These are phyloP conservation scores for Brachionus koreanus DNA, from an alignment of 1,140 invertebrate genomes.

Conservation along the genomic window DNA sequence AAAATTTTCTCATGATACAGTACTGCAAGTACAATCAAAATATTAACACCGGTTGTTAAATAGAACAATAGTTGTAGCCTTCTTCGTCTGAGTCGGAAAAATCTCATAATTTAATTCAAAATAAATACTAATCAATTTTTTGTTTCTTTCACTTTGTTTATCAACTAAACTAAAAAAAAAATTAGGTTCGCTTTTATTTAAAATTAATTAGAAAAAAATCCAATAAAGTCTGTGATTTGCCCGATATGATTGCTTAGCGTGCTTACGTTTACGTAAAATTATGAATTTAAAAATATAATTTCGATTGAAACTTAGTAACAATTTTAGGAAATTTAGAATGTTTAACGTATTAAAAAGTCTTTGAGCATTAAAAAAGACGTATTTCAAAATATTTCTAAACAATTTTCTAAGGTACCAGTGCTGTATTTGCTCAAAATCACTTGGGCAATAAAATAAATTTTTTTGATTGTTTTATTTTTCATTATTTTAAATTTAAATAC, in stretches of 20 bases:
- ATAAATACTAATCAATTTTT: too few relatives aligned
- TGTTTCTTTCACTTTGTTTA: neutral
- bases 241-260: neutral
- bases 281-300: neutral
- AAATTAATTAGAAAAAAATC: neutral
- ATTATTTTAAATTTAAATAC: neutral
- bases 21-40: neutral
- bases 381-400: neutral
- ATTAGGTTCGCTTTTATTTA: neutral
- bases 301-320: neutral
- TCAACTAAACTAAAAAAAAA: neutral
- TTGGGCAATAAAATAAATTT: neutral
- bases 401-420: neutral
- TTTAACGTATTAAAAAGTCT: neutral
- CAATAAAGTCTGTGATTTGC: neutral
- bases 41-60: neutral
- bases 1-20: conserved; percentile 40
- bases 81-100: neutral
- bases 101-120: neutral
- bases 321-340: neutral
- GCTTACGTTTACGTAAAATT: conserved; percentile 7
- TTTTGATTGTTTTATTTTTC: neutral
- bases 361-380: neutral
- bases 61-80: neutral
- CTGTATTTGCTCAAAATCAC: neutral